Base-by-base conservation (phyloP, 2,888 invertebrate genomes). In the Pasiphila rectangulata region DNA sequence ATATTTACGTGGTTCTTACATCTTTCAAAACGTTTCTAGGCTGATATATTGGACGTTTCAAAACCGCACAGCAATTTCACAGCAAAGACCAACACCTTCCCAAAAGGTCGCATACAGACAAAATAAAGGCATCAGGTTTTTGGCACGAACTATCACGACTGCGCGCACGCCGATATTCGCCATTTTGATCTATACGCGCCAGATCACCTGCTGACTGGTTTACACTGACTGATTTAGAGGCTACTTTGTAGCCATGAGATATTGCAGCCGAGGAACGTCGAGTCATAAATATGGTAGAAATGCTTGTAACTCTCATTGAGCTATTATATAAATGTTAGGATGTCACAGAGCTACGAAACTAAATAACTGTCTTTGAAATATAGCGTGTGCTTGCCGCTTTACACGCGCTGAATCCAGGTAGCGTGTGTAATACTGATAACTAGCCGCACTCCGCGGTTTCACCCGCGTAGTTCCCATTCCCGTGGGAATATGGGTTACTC, bases 101-200 rank as follows among this genome's bases (percentile, higher is more conserved):
- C 15, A 6, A 37, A 44, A 44, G 44, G 44, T 29, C 12, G 12
- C 21, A 46, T 46, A 34, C 34, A 27, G 40, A 39, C 44, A 40
- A 48, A 45, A 50, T 45, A 42, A 25, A 50, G 50, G 44, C 50
- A 50, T 50, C 50, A 45, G 32, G 34, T 9, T 37, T 48, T 46
- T 43, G 43, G 43, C 43, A 40, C 51, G 46, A 51, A 51, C 51
- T 51, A 51, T 51, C 51, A 51, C 51, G 51, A 51, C 49, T 59
- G 67, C 69, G 69, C 64, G 63, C 62, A 63, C 65, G 63, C 67
- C 57, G 63, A 63, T 53, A 54, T 54, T 47, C 54, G 51, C 56
- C 44, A 41, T 44, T 44, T 46, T 60, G 57, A 56, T 57, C 29
- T 53, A 60, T 43, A 40, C 45, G 45, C 47, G 54, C 43, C 57